A percentile compares a stretch with the other conserved stretches of the same genome.
Conservation (phyloP, 2,797 vertebrate genomes). For the Monodelphis domestica region DNA sequence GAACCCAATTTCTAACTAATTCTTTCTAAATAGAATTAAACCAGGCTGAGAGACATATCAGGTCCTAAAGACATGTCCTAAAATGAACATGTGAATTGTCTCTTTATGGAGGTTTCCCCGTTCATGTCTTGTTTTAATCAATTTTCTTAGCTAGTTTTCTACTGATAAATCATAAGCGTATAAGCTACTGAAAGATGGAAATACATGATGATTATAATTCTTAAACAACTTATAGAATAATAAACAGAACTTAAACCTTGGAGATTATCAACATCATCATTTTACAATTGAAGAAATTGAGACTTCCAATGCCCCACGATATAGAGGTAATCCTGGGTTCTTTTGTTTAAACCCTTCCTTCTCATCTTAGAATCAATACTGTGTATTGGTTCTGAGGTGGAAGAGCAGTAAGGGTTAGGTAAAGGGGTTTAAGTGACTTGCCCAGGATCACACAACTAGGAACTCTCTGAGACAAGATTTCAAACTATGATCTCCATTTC, state of each 20-base stretch:
- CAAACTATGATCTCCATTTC: too few relatives aligned
- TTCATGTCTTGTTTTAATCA: neutral
- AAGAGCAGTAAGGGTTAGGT: too few relatives aligned
- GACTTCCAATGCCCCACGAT: neutral
- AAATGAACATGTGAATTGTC: neutral
- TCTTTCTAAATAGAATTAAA: neutral
- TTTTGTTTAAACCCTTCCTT: too few relatives aligned
- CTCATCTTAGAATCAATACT: too few relatives aligned
- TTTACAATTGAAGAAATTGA: neutral
- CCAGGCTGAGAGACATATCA: neutral
- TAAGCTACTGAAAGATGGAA: neutral
- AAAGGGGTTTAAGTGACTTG: too few relatives aligned
- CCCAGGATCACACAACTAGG: too few relatives aligned
- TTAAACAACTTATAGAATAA: constrained; percentile 6
- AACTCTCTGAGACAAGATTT: too few relatives aligned
- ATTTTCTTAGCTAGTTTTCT: neutral
- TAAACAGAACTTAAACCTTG: neutral
- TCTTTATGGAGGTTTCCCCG: neutral
- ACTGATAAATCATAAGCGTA: neutral
- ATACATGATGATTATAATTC: constrained; percentile 12
- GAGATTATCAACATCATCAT: neutral
- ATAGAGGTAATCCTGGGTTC: neutral
- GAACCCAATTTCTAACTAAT: neutral
- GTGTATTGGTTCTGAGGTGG: too few relatives aligned
- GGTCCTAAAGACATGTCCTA: neutral